Conservation (phyloP, 2,888 invertebrate species). For the Oscheius myriophilus region DNA sequence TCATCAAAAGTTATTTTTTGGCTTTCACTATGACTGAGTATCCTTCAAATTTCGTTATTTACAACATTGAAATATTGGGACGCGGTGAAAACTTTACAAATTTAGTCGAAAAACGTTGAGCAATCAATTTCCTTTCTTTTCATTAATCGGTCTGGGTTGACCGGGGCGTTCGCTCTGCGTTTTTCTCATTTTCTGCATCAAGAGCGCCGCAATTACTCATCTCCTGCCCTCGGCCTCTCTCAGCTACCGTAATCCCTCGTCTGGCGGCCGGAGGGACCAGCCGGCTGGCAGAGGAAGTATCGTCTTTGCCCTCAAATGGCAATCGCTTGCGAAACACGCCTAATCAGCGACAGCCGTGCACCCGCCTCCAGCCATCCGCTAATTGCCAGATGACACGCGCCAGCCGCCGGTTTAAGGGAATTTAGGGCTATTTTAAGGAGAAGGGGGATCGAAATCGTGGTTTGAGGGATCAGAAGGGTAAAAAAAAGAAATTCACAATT, state of each 20-base stretch:
- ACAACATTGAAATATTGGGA: no score
- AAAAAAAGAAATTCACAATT: no score
- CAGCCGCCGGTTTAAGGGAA: neutral
- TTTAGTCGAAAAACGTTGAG: no score
- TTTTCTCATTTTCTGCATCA: conserved; percentile 33
- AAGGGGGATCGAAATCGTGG: no score
- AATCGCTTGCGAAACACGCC: conserved; percentile 25
- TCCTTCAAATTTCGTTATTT: no score
- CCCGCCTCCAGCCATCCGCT: neutral
- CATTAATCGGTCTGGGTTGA: neutral
- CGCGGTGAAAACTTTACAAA: no score
- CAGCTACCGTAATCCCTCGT: conserved; percentile 16
- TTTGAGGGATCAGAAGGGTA: neutral
- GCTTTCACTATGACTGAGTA: no score
- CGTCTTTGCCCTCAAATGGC: conserved; percentile 21
- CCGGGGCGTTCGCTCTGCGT: conserved; percentile 1
- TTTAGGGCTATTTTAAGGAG: no score
- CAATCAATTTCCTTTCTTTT: no score
- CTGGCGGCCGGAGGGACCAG: no score
- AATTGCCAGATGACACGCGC: conserved; percentile 27
- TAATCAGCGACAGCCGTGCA: conserved; percentile 8
- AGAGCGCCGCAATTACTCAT: conserved; percentile 33
- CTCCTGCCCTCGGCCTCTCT: neutral
- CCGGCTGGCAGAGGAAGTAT: conserved; percentile 16
- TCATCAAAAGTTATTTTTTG: no score